Base-by-base conservation (phyloP, 2,797 vertebrate species). In the Gymnopithys bicolor region DNA sequence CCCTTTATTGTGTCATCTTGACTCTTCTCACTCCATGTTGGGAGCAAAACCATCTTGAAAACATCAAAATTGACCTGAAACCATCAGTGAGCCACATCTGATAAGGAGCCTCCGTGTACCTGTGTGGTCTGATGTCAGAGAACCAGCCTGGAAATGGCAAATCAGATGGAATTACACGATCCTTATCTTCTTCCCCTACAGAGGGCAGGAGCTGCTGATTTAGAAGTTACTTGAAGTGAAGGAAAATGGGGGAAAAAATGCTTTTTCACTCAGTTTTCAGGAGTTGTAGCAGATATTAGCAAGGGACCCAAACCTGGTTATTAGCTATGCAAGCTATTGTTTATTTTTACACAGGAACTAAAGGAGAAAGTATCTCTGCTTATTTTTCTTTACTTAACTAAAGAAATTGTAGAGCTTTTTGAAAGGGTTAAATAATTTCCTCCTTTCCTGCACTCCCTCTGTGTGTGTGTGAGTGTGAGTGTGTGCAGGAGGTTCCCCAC, bases 401-500 rank as follows among this genome's bases (percentile, higher is more conserved):
- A 94, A 94, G 94, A 94, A 95, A 97, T 96, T 25, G 83, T 94
- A 86, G 79, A 77, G 90, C 85, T 96, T 97, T 97, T 92, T n/a
- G 90, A 95, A 98, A 97, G 97, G 97, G 98, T 98, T 98, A 98
- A 98, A 97, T 96, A 85, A 98, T 98, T 98, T 98, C 98, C 97
- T 98, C 95, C 93, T 90, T 90, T 86, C 84, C 91, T 93, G 93
- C 85, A 0, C 89, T 94, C 74, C 93, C 70, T 59, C n/a, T 48
- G 43, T 19, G 63, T 33, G n/a, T 32, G 46, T 27, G n/a, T 30
- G 64, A 64, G 49, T 28, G 73, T 27, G 84, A 5, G 53, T 13
- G 58, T 3, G 24, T 4, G 58, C 70, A 79, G 92, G 96, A 97
- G 96, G 95, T 94, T 96, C 95, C 93, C 94, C 81, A 45, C 97